Evolutionary conservation across 2,797 vertebrate species (phyloP).

Genomic region (Lagorchestes hirsutus): DNA sequence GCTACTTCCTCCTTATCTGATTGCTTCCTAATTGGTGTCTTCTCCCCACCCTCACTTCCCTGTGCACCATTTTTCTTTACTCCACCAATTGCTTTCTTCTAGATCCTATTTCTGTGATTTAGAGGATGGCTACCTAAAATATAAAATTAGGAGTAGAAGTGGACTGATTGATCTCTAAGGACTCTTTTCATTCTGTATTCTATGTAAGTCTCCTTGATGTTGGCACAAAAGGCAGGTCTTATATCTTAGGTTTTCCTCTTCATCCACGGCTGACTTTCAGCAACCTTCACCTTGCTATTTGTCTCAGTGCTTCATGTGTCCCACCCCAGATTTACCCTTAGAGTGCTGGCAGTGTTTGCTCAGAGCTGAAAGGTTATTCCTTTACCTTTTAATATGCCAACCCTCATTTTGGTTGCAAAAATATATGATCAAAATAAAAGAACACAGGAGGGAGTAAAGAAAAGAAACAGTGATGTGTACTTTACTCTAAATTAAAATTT

Average conservation of each 20-base stretch:
- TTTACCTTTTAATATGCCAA: not conserved
- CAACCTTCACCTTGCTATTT: not conserved
- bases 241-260: not conserved
- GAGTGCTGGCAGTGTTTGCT: not conserved
- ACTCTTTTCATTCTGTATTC: not conserved
- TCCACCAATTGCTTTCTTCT: not conserved
- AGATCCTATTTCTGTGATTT: not conserved
- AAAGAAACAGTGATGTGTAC: not conserved
- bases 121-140: not conserved
- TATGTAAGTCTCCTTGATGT: not conserved
- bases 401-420: not conserved
- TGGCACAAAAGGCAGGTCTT: not conserved
- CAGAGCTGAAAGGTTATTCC: not conserved
- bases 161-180: not conserved
- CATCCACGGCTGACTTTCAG: not conserved
- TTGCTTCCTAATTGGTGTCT: not conserved
- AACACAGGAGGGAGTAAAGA: not conserved
- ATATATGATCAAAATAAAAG: not conserved
- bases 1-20: not conserved
- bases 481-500: constrained; percentile 1
- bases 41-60: not conserved
- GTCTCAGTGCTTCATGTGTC: not conserved
- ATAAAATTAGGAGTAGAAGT: not conserved
- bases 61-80: not conserved
- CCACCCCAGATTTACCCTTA: not conserved